A percentile compares a stretch with the other conserved stretches of the same genome.
phyloP scores from a whole-genome alignment of 2,888 invertebrate species.

The Hydrotaea diabolus region DNA sequence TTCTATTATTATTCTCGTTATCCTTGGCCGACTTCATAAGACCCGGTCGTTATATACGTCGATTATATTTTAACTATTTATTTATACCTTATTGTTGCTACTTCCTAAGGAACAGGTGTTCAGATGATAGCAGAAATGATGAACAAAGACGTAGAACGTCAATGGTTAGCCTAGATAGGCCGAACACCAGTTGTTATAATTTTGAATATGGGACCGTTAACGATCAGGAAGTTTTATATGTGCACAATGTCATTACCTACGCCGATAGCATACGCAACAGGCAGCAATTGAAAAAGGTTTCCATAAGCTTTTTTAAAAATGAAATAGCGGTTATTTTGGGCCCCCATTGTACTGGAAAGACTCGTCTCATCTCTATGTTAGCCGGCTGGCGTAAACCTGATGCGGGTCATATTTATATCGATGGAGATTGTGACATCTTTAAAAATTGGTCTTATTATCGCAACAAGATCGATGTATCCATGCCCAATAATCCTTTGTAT shows the following conservation, averaged over 20 bases:
- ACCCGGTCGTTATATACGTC: slow-evolving; percentile 71
- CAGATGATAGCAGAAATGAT: background rate
- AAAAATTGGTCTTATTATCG: slow-evolving; percentile 83
- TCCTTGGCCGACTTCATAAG: slow-evolving; percentile 66
- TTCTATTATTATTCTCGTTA: slow-evolving; percentile 56
- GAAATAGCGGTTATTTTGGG: slow-evolving; percentile 85
- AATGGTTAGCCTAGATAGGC: background rate
- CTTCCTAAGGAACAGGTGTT: background rate
- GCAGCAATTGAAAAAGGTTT: slow-evolving; percentile 71
- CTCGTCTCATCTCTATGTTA: slow-evolving; percentile 93
- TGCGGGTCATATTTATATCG: slow-evolving; percentile 85
- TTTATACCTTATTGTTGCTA: background rate
- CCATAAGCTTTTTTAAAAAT: slow-evolving; percentile 72
- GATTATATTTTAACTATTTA: slow-evolving; percentile 49
- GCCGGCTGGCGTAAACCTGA: slow-evolving; percentile 87
- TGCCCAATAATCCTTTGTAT: slow-evolving; percentile 90
- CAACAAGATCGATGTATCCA: slow-evolving; percentile 87
- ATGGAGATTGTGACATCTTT: slow-evolving; percentile 84
- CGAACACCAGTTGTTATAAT: slow-evolving; percentile 69
- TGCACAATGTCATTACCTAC: slow-evolving; percentile 71
- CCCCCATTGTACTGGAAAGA: slow-evolving; percentile 92
- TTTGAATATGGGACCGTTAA: slow-evolving; percentile 73
- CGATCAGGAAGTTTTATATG: slow-evolving; percentile 67
- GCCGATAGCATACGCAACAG: slow-evolving; percentile 48
- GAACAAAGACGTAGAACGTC: background rate